Evolutionary conservation across 2,797 vertebrate species (phyloP), one percentile per base, ranked within the genome.

Genomic region (Anomalospiza imberbis): DNA sequence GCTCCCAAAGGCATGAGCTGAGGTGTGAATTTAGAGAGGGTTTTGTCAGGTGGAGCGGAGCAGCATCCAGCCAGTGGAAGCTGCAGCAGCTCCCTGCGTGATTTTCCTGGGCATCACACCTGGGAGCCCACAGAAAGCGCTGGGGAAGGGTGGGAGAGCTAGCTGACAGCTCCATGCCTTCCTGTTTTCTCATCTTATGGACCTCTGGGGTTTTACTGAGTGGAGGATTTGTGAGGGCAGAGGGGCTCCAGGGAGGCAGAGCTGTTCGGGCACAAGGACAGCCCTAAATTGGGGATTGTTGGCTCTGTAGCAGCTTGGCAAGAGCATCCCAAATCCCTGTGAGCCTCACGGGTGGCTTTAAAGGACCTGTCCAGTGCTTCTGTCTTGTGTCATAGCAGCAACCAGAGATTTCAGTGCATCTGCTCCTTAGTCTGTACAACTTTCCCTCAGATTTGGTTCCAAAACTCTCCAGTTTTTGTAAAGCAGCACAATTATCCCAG

Each of bases 331-430:
- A 66, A 91, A 29, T 5, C 19, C 26, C 28, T 5, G 1, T 9
- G 55, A 92, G 81, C 48, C 67, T 83, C 7, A 2, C 0, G 5
- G 42, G 31, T 54, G 53, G 50, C 66, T 94, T 82, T 90, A 25
- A 60, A 88, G 26, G 36, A 50, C 42, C 77, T 48, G 28, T 50
- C 50, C 36, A 31, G 38, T 24, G 83, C 50, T 95, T 73, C 88
- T 93, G 93, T 60, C 89, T 88, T 83, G 81, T 89, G 75, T 89
- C 75, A 87, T 16, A 60, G 85, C 61, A 89, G 68, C 86, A 67
- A 17, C 2, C 0, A 0, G 57, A 86, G 78, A 32, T 80, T 55
- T 91, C 57, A 62, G 55, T 38, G 44, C 42, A 26, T 88, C 80
- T 55, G 83, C 48, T 67, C 62, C 75, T 12, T 12, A 36, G 22